phyloP scores from a whole-genome alignment of 2,888 invertebrate genomes.

The Orgyia antiqua region DNA sequence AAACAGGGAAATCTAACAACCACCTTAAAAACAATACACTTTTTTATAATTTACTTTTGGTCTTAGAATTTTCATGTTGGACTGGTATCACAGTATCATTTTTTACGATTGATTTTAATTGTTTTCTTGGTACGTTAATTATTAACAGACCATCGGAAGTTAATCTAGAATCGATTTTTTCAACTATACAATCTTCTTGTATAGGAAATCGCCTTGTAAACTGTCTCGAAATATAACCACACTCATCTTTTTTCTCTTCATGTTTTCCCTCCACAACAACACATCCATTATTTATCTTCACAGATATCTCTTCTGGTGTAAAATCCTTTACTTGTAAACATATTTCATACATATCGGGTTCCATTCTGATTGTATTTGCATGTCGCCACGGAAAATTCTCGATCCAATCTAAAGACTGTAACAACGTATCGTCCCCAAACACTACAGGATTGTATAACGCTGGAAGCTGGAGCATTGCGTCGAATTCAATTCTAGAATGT shows the following conservation, averaged over 20 bases:
- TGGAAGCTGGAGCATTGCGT: constrained; percentile 20
- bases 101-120: constrained; percentile 27
- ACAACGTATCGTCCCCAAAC: constrained; percentile 51
- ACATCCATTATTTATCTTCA: constrained; percentile 40
- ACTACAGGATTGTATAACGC: constrained; percentile 28
- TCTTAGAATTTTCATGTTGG: constrained; percentile 31
- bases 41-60: constrained; percentile 43
- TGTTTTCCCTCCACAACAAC: constrained; percentile 54
- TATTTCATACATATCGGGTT: constrained; percentile 48
- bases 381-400: constrained; percentile 57
- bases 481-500: constrained; percentile 18
- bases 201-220: constrained; percentile 46
- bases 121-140: constrained; percentile 38
- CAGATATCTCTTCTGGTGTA: constrained; percentile 44
- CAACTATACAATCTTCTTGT: constrained; percentile 43
- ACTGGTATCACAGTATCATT: constrained; percentile 53
- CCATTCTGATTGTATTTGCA: constrained; percentile 35
- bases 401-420: constrained; percentile 58
- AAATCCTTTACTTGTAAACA: constrained; percentile 48
- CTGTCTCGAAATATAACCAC: constrained; percentile 48
- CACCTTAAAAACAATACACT: constrained; percentile 1
- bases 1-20: constrained; percentile 1
- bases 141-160: constrained; percentile 46
- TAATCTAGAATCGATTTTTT: constrained; percentile 43
- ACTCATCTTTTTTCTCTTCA: constrained; percentile 52